phyloP scores from a whole-genome alignment of 2,797 vertebrate genomes.

The Capromys pilorides region DNA sequence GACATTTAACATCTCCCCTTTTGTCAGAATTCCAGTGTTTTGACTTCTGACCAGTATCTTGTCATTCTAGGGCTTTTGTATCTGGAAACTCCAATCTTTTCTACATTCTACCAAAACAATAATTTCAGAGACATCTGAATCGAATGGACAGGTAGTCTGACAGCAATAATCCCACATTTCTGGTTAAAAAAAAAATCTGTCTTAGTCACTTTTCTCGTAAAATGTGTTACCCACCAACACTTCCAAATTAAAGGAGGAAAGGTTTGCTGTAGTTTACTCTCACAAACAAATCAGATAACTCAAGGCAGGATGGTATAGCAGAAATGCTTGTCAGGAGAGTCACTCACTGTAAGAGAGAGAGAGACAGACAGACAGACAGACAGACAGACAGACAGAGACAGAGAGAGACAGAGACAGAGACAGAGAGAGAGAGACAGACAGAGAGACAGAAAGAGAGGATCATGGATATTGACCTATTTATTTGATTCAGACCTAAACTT shows the following conservation, averaged over 20 bases:
- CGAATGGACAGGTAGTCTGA: background rate
- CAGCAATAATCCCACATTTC: background rate
- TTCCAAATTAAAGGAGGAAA: background rate
- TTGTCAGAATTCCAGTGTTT: background rate
- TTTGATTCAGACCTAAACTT: background rate
- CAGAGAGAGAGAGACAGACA: too few relatives aligned
- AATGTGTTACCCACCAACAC: background rate
- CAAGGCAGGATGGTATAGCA: background rate
- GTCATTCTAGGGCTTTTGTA: background rate
- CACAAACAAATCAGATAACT: too few relatives aligned
- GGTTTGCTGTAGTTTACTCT: background rate
- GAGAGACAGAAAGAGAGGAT: background rate
- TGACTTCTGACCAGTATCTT: background rate
- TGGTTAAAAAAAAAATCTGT: background rate
- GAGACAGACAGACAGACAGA: background rate
- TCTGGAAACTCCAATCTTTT: background rate
- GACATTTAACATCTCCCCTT: background rate
- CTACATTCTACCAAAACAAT: background rate
- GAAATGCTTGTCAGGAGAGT: background rate
- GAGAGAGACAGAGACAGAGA: background rate
- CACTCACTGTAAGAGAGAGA: background rate
- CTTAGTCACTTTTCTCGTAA: background rate
- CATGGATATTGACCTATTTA: background rate
- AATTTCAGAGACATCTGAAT: background rate
- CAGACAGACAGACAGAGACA: background rate